Percentiles rank a stretch among this genome's conserved stretches.
Evolutionary conservation across 2,797 vertebrate species (phyloP).

Genomic region (Malurus splendens): DNA sequence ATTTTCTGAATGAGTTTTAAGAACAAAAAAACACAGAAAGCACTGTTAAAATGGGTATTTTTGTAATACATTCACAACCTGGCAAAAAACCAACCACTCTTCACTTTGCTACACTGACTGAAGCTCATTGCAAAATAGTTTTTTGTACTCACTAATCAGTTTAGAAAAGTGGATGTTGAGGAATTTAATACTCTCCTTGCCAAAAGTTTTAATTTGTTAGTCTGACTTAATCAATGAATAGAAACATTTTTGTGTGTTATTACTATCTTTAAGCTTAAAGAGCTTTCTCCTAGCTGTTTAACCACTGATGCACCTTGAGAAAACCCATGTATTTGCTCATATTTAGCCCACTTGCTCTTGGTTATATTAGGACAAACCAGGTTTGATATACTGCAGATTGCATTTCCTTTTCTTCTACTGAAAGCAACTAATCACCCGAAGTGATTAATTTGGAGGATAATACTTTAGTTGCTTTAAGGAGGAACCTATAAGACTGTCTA

Average conservation of each 20-base stretch:
- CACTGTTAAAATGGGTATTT: background rate
- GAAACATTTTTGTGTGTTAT: background rate
- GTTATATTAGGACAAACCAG: background rate
- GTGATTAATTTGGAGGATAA: background rate
- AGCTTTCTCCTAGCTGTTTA: background rate
- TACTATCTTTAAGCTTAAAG: background rate
- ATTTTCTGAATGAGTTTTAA: background rate
- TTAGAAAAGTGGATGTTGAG: background rate
- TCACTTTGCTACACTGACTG: background rate
- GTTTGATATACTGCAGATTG: background rate
- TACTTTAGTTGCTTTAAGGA: background rate
- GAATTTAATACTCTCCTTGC: background rate
- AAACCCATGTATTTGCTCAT: background rate
- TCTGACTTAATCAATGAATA: background rate
- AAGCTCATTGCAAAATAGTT: background rate
- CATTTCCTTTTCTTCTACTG: background rate
- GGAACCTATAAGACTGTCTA: background rate
- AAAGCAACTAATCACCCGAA: background rate
- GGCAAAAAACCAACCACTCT: background rate
- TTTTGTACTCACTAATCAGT: background rate
- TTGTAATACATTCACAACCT: background rate
- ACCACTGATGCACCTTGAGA: background rate
- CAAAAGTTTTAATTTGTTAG: background rate
- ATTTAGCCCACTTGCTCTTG: background rate
- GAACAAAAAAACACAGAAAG: background rate